Evolutionary conservation across 1,140 invertebrate species (phyloP).

Genomic region (Tigriopus japonicus): DNA sequence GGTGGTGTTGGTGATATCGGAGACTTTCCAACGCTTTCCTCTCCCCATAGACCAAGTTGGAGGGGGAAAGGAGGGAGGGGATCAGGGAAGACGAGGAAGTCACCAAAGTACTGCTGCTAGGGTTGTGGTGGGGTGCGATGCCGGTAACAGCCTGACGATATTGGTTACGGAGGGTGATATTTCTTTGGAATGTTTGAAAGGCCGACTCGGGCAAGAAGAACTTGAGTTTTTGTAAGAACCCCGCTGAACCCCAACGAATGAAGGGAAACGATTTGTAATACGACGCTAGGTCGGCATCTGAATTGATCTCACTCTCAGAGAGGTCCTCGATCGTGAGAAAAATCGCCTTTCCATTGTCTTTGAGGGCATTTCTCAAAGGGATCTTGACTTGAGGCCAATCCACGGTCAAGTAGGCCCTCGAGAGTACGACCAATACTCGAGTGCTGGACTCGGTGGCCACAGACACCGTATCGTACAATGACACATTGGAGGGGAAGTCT

Average conservation of each 20-base stretch:
- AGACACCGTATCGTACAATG: conserved; percentile 68
- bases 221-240: conserved; percentile 5
- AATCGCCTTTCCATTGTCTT: not conserved
- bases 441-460: conserved; percentile 74
- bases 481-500: conserved; percentile 53
- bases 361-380: not conserved
- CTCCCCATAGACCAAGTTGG: too few relatives aligned
- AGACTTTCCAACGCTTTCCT: too few relatives aligned
- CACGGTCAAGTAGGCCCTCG: conserved; percentile 80
- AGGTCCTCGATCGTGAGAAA: conserved; percentile 10
- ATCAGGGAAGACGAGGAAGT: too few relatives aligned
- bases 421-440: conserved; percentile 72
- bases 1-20: too few relatives aligned
- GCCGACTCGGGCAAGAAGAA: conserved; percentile 6
- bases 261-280: not conserved
- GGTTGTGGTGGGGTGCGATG: not conserved
- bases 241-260: conserved; percentile 5
- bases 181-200: conserved; percentile 8
- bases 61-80: too few relatives aligned
- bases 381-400: conserved; percentile 62
- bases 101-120: not conserved
- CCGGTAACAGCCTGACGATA: not conserved
- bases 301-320: not conserved
- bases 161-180: not conserved
- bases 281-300: not conserved